Evolutionary conservation across 2,888 invertebrate species (phyloP).

Genomic region (Endomychus coccineus): DNA sequence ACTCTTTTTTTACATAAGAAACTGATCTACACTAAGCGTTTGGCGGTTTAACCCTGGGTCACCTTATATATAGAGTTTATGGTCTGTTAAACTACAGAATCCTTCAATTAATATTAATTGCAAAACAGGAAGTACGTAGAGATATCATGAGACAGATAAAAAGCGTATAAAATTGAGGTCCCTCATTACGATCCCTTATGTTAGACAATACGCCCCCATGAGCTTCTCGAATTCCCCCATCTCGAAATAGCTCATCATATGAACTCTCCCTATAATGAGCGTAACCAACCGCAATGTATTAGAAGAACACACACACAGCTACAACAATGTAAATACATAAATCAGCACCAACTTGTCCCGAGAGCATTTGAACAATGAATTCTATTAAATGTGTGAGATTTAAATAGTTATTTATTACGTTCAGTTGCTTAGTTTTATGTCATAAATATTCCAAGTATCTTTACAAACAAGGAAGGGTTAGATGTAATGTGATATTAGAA

Average conservation of each 20-base stretch:
- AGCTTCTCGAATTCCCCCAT: conserved; percentile 30
- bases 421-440: conserved; percentile 25
- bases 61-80: too few relatives aligned
- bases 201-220: conserved; percentile 30
- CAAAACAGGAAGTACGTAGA: too few relatives aligned
- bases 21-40: too few relatives aligned
- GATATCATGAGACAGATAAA: too few relatives aligned
- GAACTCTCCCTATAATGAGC: conserved; percentile 20
- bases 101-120: too few relatives aligned
- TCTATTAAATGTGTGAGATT: conserved; percentile 10
- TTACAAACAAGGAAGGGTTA: too few relatives aligned
- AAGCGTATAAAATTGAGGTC: conserved; percentile 11
- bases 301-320: conserved; percentile 18
- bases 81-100: too few relatives aligned
- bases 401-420: conserved; percentile 19
- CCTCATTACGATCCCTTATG: conserved; percentile 23
- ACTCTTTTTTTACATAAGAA: too few relatives aligned
- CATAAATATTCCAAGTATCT: conserved; percentile 24
- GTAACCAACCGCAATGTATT: conserved; percentile 22
- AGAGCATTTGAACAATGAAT: conserved; percentile 28
- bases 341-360: conserved; percentile 26
- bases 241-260: conserved; percentile 10
- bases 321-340: conserved; percentile 32
- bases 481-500: too few relatives aligned
- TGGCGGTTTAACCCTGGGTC: too few relatives aligned